Evolutionary conservation across 2,888 invertebrate genomes (phyloP), one percentile per base, ranked within the genome.

Genomic region (Habrosyne pyritoides): DNA sequence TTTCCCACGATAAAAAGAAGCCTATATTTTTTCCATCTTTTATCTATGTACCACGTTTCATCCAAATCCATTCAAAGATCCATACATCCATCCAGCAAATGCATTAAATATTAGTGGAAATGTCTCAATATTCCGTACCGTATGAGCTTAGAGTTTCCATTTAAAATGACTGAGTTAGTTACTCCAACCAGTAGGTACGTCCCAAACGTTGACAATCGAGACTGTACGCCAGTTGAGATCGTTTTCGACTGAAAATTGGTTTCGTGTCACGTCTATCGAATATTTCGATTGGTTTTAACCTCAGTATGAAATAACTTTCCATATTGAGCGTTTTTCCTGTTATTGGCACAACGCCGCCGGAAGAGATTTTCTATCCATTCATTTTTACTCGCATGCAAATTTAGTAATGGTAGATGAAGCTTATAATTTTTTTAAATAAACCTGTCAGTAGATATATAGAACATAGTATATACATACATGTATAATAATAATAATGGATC

Each of bases 201-300:
- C 53, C 36, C 5, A 33, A 42, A 55, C 53, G 67, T 67, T 63
- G 72, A 68, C 73, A 69, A 73, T 67, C 72, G 69, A 73, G 60
- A 73, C 63, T 64, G 66, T 71, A 52, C 42, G 57, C 60, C 62
- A 60, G 57, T 59, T 61, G 67, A 76, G 73, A 71, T 77, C 73
- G 73, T 77, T 79, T 77, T 77, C 76, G 67, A 65, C 59, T 64
- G 68, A 66, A 78, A 84, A 85, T 85, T 85, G 83, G 81, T 84
- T 85, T 82, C 77, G 76, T 82, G 83, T 81, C 83, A 79, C 72
- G 68, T 77, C 79, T 77, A 78, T 80, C 86, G 81, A 81, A 87
- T 85, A 84, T 86, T 80, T 77, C 82, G 86, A 89, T 89, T 87
- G 89, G 82, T 83, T 89, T 86, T 83, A 83, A 87, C 87, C 88